Evolutionary conservation across 1,140 invertebrate species (phyloP).

Genomic region (Frieseomelitta varia): DNA sequence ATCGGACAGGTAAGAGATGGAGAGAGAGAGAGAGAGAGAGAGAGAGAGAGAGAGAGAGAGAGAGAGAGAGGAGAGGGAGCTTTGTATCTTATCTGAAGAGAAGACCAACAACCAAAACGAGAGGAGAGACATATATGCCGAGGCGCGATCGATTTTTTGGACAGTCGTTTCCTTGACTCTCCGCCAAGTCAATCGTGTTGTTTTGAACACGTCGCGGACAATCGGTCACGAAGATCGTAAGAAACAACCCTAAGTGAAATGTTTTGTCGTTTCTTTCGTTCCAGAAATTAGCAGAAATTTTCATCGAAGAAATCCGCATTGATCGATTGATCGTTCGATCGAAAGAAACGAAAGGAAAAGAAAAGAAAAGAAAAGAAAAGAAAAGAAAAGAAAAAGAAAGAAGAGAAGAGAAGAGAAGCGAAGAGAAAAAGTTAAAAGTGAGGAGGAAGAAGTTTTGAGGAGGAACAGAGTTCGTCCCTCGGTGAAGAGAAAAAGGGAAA

Average conservation of each 20-base stretch:
- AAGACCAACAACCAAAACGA: slow-evolving; percentile 27
- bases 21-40: background rate
- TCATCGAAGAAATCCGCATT: too few relatives aligned
- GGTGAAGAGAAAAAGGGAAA: too few relatives aligned
- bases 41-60: background rate
- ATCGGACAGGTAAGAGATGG: background rate
- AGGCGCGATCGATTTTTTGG: slow-evolving; percentile 28
- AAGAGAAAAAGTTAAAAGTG: too few relatives aligned
- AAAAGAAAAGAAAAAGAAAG: background rate
- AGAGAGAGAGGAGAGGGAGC: background rate
- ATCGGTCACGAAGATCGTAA: background rate
- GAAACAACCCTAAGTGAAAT: background rate
- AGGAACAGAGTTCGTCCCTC: background rate
- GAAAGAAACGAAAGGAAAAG: background rate
- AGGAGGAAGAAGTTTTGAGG: background rate
- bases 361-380: background rate
- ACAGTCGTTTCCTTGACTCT: slow-evolving; percentile 18
- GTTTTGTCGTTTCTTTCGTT: background rate
- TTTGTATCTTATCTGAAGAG: slow-evolving; percentile 47
- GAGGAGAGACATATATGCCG: slow-evolving; percentile 32
- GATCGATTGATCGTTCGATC: too few relatives aligned
- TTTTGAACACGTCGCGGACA: too few relatives aligned
- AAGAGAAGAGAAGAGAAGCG: background rate
- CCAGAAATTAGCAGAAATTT: background rate
- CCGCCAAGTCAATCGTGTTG: background rate